Evolutionary conservation across 1,140 invertebrate species (phyloP), one percentile per base, ranked within the genome.

Genomic region (Drosophila mojavensis): DNA sequence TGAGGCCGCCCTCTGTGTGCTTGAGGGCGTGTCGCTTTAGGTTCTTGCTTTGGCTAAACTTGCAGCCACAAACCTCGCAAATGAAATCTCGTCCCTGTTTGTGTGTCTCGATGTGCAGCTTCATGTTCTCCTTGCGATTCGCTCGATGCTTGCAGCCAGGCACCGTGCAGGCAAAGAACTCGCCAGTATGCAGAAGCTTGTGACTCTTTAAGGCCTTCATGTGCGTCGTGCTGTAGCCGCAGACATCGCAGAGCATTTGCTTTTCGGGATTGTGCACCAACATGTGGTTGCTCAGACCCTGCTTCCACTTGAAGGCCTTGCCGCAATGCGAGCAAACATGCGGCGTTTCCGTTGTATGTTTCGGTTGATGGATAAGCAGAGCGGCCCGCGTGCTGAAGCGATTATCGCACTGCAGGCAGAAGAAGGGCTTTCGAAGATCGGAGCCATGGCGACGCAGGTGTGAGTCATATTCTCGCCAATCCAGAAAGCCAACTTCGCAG

Each of bases 221-320:
- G 65, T 95, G 94, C 1, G 94, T 94, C 4, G 94, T 95, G 36
- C 94, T 93, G 48, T 93, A 94, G 9, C 94, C 94, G 90, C 95
- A 95, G 24, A 94, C 92, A 79, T 95, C 94, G 91, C 95, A 95
- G 13, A 94, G 84, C 84, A 94, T 94, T 48, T 94, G 94, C 73
- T 94, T 95, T 20, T 93, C 93, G 5, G 92, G 90, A 64, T 93
- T 94, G 71, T 95, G 94, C 0, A 93, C 93, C 3, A 94, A 81
- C 76, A 94, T 92, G 79, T 95, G 94, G 54, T 93, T 93, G 72
- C 94, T 94, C 1, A 95, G 89, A 0, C 94, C 94, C 83, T 95
- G 94, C 45, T 95, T 95, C 94, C 94, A 95, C 70, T 95, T 95
- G 81, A 95, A 95, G 15, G 93, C 94, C 78, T 94, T 93, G n/a